phyloP scores from a whole-genome alignment of 2,888 invertebrate species.

The Cephonodes hylas region DNA sequence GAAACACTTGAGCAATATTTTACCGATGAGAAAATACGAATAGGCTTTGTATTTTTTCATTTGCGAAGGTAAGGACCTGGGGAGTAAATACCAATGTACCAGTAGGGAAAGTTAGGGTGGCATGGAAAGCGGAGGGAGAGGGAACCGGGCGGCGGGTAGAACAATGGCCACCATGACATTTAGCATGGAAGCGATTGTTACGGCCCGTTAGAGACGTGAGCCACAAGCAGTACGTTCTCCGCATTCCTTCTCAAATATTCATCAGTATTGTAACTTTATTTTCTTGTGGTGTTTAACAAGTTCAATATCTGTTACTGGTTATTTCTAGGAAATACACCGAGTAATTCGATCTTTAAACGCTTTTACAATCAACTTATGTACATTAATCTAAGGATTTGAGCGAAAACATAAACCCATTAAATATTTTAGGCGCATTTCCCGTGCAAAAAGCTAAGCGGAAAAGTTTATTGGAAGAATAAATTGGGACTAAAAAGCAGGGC shows the following conservation, averaged over 20 bases:
- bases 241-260: constrained; percentile 59
- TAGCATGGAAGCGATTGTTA: constrained; percentile 80
- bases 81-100: constrained; percentile 70
- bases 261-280: constrained; percentile 47
- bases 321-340: neutral
- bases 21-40: constrained; percentile 38
- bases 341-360: neutral
- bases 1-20: neutral
- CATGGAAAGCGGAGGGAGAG: constrained; percentile 33
- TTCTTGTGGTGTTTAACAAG: constrained; percentile 28
- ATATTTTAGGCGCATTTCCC: constrained; percentile 68
- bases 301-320: neutral
- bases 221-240: constrained; percentile 65
- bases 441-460: constrained; percentile 64
- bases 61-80: constrained; percentile 60
- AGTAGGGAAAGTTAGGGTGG: constrained; percentile 55
- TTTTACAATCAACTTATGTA: constrained; percentile 34
- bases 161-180: constrained; percentile 81
- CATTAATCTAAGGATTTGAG: constrained; percentile 55
- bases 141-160: constrained; percentile 50
- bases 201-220: constrained; percentile 71
- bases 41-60: constrained; percentile 61
- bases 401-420: constrained; percentile 66
- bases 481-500: constrained; percentile 73
- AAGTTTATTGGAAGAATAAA: constrained; percentile 75